Conservation (phyloP, 1,140 invertebrate species). For the Drosophila dunni region DNA sequence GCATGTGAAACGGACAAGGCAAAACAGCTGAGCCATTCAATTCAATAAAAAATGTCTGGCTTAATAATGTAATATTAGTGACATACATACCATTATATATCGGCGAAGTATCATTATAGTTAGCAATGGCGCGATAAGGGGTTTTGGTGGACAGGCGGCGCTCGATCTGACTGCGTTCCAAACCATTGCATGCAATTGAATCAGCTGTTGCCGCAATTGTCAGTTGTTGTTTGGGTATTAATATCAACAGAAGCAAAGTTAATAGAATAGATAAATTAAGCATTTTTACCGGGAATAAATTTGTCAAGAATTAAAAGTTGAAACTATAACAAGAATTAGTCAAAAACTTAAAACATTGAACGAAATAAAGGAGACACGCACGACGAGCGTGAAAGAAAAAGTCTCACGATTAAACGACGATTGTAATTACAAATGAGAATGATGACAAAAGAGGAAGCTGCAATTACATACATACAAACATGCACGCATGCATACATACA, state of each 20-base stretch:
- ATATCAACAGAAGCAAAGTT: constrained; percentile 26
- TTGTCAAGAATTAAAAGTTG: constrained; percentile 47
- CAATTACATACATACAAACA: constrained; percentile 13
- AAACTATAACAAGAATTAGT: constrained; percentile 16
- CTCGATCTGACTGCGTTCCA: constrained; percentile 67
- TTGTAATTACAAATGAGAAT: constrained; percentile 28
- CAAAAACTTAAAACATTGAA: constrained; percentile 58
- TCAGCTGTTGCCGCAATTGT: constrained; percentile 21
- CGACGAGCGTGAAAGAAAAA: constrained; percentile 16
- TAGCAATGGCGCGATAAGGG: constrained; percentile 87
- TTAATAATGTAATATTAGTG: not conserved
- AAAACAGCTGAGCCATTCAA: constrained; percentile 50
- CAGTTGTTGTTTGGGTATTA: constrained; percentile 25
- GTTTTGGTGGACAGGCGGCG: constrained; percentile 86
- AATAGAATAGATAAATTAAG: constrained; percentile 29
- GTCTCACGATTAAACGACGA: constrained; percentile 14
- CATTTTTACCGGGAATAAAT: constrained; percentile 56
- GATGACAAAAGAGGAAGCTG: constrained; percentile 28
- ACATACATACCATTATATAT: constrained; percentile 86
- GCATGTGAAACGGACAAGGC: constrained; percentile 21
- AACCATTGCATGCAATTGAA: constrained; percentile 37
- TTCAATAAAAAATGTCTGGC: constrained; percentile 18
- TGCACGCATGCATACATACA: not conserved
- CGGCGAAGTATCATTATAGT: constrained; percentile 85
- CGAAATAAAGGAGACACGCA: constrained; percentile 23